Evolutionary conservation across 2,113 vertebrate species (phyloP).

Genomic region (Isurus oxyrinchus): DNA sequence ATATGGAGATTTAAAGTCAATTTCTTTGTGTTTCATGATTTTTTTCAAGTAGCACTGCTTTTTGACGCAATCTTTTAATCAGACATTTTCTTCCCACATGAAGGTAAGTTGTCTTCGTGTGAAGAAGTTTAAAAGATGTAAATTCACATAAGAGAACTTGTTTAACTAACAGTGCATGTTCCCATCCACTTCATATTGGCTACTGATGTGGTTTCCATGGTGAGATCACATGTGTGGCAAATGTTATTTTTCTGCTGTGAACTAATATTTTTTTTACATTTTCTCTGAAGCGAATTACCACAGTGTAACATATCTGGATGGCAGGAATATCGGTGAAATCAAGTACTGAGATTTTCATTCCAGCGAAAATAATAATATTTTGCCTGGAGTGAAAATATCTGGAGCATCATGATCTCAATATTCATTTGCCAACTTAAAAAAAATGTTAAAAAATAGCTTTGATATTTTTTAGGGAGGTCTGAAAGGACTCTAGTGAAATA

Average conservation of each 20-base stretch:
- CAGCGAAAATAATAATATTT: conserved; percentile 34
- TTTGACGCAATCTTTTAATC: neutral
- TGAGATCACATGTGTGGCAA: conserved; percentile 33
- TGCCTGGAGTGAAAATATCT: conserved; percentile 34
- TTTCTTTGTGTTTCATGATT: conserved; percentile 24
- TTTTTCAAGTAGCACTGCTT: neutral
- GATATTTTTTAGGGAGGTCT: neutral
- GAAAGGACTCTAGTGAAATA: neutral
- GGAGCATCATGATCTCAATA: conserved; percentile 23
- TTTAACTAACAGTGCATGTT: conserved; percentile 32
- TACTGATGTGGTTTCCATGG: conserved; percentile 32
- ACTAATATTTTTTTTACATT: conserved; percentile 36
- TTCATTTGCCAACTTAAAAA: conserved; percentile 32
- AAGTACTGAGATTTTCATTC: conserved; percentile 1
- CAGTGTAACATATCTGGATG: conserved; percentile 29
- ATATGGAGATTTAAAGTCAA: conserved; percentile 7
- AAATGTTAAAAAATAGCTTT: neutral
- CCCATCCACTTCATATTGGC: conserved; percentile 32
- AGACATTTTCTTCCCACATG: conserved; percentile 26
- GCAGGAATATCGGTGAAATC: conserved; percentile 18
- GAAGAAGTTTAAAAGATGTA: conserved; percentile 19
- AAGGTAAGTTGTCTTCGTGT: neutral
- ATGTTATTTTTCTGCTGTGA: conserved; percentile 34
- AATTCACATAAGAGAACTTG: conserved; percentile 20
- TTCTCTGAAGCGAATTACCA: conserved; percentile 25